Percentiles rank a stretch among this genome's conserved stretches.
These are phyloP conservation scores for Pachydiplax longipennis DNA, from an alignment of 2,888 invertebrate genomes.

Conservation along the genomic window DNA sequence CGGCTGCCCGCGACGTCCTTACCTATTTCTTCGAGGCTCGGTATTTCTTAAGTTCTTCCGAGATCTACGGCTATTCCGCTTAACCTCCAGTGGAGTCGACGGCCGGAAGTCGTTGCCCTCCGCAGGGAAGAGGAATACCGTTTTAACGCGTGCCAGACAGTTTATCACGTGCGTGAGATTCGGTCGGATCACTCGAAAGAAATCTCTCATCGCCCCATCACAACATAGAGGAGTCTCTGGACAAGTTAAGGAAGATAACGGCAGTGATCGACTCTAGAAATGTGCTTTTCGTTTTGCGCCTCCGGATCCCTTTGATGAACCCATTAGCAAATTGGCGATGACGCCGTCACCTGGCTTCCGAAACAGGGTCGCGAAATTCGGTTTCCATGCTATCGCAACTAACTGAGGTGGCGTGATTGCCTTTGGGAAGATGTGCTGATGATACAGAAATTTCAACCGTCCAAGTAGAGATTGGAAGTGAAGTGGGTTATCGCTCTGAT, in stretches of 20 bases:
- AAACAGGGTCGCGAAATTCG: background rate
- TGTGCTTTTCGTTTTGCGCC: too few species aligned
- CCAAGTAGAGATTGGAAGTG: too few species aligned
- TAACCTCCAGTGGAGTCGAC: too few species aligned
- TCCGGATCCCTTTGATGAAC: too few species aligned
- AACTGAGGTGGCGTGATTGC: too few species aligned
- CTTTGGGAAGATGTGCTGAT: too few species aligned
- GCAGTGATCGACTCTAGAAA: background rate
- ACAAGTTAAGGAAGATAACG: background rate
- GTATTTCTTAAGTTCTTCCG: background rate
- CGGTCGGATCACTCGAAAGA: background rate
- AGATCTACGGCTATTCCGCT: background rate
- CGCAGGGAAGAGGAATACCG: background rate
- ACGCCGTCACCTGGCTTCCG: background rate
- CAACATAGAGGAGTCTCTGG: background rate
- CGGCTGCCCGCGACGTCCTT: background rate
- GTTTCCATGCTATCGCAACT: background rate
- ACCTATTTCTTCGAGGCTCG: background rate
- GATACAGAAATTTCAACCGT: too few species aligned
- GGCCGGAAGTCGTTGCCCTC: background rate
- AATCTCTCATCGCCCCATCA: background rate
- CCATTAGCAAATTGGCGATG: background rate
- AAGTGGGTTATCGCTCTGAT: too few species aligned
- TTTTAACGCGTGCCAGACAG: background rate
- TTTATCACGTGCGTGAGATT: background rate